phyloP scores from a whole-genome alignment of 2,888 invertebrate species.

The Galerucella pusilla region DNA sequence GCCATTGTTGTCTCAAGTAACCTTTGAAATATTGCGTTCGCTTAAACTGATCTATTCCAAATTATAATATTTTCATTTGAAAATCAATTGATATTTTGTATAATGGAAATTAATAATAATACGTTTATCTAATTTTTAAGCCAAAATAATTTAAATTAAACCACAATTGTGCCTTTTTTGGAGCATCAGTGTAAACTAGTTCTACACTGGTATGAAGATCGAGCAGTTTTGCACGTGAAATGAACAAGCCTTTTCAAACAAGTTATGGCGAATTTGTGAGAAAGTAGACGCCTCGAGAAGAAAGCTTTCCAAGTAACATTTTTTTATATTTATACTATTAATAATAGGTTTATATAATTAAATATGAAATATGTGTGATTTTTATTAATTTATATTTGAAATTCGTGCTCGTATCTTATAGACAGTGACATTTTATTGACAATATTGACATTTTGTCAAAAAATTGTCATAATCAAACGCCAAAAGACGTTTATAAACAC shows the following conservation, averaged over 20 bases:
- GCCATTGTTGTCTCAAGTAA: slow-evolving; percentile 9
- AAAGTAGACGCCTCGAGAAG: slow-evolving; percentile 39
- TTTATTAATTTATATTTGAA: slow-evolving; percentile 34
- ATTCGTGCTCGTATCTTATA: slow-evolving; percentile 37
- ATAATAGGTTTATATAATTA: slow-evolving; percentile 21
- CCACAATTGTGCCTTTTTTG: not conserved
- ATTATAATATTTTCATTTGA: not conserved
- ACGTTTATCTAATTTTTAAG: not conserved
- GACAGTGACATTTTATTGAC: slow-evolving; percentile 47
- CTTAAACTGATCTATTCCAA: slow-evolving; percentile 4
- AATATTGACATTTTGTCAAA: slow-evolving; percentile 48
- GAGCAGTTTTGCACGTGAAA: slow-evolving; percentile 19
- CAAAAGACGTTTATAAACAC: slow-evolving; percentile 45
- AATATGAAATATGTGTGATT: slow-evolving; percentile 18
- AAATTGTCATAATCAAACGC: slow-evolving; percentile 47
- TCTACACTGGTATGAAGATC: slow-evolving; percentile 9
- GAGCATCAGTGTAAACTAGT: not conserved
- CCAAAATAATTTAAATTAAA: not conserved
- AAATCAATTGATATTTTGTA: not conserved
- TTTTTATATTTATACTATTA: slow-evolving; percentile 15
- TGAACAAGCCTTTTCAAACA: slow-evolving; percentile 31
- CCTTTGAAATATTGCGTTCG: slow-evolving; percentile 28
- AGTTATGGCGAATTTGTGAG: slow-evolving; percentile 44
- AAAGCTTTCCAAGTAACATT: slow-evolving; percentile 31
- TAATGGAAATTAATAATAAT: too few relatives aligned